These are phyloP conservation scores for Mercenaria mercenaria DNA, from an alignment of 1,140 invertebrate genomes.

Conservation along the genomic window DNA sequence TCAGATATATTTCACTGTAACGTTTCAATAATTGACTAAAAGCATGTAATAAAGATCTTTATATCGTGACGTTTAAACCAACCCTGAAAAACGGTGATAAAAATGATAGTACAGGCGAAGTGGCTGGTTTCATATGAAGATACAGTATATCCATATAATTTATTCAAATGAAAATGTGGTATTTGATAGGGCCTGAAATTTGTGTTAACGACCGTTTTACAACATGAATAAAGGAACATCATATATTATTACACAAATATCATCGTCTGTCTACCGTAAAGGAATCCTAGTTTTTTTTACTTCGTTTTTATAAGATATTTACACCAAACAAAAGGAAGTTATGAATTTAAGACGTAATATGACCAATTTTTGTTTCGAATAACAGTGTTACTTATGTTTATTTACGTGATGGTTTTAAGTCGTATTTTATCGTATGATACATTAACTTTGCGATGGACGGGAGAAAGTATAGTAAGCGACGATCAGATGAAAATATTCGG, in stretches of 20 bases:
- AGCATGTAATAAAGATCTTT: too few relatives aligned
- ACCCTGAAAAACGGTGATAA: neutral
- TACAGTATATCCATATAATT: neutral
- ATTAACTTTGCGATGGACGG: neutral
- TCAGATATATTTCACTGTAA: too few relatives aligned
- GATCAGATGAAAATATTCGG: neutral
- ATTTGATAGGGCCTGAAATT: neutral
- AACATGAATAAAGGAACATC: neutral
- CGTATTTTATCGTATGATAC: neutral
- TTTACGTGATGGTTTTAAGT: neutral
- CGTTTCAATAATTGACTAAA: too few relatives aligned
- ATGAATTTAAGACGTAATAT: neutral
- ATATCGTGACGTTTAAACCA: too few relatives aligned
- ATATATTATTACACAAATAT: neutral
- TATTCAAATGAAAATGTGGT: constrained; percentile 7
- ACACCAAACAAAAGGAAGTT: neutral
- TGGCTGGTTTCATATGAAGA: neutral
- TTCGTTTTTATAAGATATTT: neutral
- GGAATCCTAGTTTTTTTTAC: constrained; percentile 12
- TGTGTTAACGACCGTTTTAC: constrained; percentile 1
- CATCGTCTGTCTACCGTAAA: neutral
- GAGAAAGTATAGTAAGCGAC: neutral
- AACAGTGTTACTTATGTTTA: neutral
- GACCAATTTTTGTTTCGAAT: neutral
- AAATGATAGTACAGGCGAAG: neutral